Percentiles rank a stretch among this genome's conserved stretches.
Evolutionary conservation across 2,888 invertebrate species (phyloP).

Genomic region (Netelia inedita): DNA sequence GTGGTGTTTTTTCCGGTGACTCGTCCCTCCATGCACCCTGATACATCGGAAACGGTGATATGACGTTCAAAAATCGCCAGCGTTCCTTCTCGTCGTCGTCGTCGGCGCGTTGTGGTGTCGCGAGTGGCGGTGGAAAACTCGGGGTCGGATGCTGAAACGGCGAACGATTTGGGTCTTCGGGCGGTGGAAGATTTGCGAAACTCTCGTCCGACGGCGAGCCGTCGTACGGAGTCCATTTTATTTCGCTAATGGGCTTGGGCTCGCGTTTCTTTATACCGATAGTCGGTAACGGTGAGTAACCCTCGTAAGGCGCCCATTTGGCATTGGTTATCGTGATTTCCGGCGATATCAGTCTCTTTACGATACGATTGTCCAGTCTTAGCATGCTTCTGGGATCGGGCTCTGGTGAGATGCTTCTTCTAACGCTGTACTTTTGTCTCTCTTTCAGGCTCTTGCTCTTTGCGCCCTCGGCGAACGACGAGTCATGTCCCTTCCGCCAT

Average conservation of each 20-base stretch:
- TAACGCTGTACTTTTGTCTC: conserved; percentile 81
- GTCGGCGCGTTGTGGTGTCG: conserved; percentile 67
- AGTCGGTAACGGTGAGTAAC: conserved; percentile 81
- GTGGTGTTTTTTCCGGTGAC: conserved; percentile 80
- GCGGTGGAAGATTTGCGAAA: conserved; percentile 68
- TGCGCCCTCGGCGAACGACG: conserved; percentile 70
- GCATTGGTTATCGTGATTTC: conserved; percentile 79
- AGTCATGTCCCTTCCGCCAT: conserved; percentile 76
- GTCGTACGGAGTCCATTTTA: conserved; percentile 82
- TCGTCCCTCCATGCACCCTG: conserved; percentile 84
- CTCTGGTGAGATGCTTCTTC: conserved; percentile 83
- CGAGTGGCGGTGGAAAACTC: conserved; percentile 80
- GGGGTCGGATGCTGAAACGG: conserved; percentile 82
- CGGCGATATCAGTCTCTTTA: conserved; percentile 81
- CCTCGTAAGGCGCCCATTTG: conserved; percentile 83
- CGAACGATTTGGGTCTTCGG: conserved; percentile 75
- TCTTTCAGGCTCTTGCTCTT: conserved; percentile 83
- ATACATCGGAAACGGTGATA: conserved; percentile 83
- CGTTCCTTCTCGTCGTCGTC: conserved; percentile 81
- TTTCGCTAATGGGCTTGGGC: conserved; percentile 81
- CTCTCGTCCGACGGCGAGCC: conserved; percentile 74
- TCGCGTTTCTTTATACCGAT: conserved; percentile 82
- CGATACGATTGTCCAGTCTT: conserved; percentile 79
- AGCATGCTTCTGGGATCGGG: conserved; percentile 80
- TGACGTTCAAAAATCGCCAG: conserved; percentile 81